phyloP scores from a whole-genome alignment of 1,140 invertebrate genomes.

The Paraescarpia echinospica region DNA sequence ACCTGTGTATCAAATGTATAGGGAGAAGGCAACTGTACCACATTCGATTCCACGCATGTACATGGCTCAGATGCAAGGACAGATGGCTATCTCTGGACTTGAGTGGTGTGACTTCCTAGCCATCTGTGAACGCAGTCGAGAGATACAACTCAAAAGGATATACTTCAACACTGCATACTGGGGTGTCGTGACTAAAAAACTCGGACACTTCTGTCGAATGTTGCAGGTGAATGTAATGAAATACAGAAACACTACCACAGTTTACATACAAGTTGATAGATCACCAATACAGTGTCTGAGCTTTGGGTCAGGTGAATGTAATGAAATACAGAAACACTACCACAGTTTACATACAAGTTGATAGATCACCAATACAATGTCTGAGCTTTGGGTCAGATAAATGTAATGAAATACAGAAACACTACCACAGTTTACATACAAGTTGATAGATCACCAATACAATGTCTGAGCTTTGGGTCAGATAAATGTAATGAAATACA shows the following conservation, averaged over 20 bases:
- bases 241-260: neutral
- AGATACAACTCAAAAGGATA: conserved; percentile 41
- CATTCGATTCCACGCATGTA: conserved; percentile 42
- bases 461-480: too few species aligned
- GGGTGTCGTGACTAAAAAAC: conserved; percentile 33
- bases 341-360: too few species aligned
- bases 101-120: conserved; percentile 50
- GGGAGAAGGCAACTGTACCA: neutral
- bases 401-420: neutral
- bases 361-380: too few species aligned
- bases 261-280: too few species aligned
- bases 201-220: conserved; percentile 38
- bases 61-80: conserved; percentile 50
- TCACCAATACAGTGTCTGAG: too few species aligned
- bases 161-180: conserved; percentile 41
- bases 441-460: too few species aligned
- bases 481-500: neutral
- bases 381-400: too few species aligned
- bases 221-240: neutral
- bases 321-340: neutral
- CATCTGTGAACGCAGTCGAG: conserved; percentile 39
- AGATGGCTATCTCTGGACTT: conserved; percentile 41
- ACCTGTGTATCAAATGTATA: conserved; percentile 38
- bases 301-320: too few species aligned
- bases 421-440: too few species aligned